phyloP scores from a whole-genome alignment of 1,140 invertebrate species.

The Matsumurasca onukii region DNA sequence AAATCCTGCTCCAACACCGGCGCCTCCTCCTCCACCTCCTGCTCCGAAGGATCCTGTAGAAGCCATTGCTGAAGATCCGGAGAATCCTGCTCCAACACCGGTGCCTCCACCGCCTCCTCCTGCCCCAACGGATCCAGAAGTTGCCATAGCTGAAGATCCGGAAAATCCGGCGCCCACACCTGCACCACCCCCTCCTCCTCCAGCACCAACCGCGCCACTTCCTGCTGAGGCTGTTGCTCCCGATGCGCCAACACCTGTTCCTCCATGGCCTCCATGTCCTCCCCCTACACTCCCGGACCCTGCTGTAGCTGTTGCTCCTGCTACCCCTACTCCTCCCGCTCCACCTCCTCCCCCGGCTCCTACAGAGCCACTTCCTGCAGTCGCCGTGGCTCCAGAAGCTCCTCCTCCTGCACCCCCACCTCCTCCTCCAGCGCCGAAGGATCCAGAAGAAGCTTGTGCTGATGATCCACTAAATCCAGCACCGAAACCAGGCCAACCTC shows the following conservation, averaged over 20 bases:
- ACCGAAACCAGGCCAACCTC: background rate
- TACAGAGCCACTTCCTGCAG: background rate
- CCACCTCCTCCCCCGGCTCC: conserved; percentile 12
- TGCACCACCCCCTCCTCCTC: background rate
- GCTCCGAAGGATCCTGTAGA: background rate
- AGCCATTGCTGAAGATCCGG: background rate
- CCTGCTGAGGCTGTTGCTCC: background rate
- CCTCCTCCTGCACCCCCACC: conserved; percentile 14
- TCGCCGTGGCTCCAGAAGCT: background rate
- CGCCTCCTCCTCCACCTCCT: background rate
- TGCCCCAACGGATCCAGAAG: background rate
- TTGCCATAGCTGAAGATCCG: background rate
- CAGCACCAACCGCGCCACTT: background rate
- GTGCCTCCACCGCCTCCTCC: background rate
- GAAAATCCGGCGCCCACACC: background rate
- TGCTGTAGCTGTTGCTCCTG: background rate
- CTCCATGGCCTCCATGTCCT: background rate
- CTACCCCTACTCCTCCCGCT: background rate
- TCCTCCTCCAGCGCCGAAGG: background rate
- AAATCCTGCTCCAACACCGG: background rate
- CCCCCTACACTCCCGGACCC: background rate
- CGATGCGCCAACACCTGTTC: background rate
- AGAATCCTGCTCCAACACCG: background rate
- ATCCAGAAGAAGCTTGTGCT: background rate
- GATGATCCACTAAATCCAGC: background rate